These are phyloP conservation scores for Pseudopleuronectes americanus DNA, from an alignment of 2,797 vertebrate genomes.

Conservation along the genomic window DNA sequence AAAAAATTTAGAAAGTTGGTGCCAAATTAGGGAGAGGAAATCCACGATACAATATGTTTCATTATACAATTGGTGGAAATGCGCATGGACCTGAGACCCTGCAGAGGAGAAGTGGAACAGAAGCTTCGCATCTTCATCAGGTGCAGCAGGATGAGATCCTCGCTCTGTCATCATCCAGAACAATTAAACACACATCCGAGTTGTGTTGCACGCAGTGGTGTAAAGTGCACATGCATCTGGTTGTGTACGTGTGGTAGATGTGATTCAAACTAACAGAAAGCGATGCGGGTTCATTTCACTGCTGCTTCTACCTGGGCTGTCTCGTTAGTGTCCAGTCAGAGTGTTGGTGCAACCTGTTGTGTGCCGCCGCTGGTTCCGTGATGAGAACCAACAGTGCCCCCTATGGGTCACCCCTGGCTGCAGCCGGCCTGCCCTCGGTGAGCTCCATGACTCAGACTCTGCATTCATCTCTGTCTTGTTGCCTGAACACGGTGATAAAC, in stretches of 20 bases:
- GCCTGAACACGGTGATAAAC: background rate
- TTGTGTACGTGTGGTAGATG: background rate
- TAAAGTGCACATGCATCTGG: background rate
- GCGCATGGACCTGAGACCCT: constrained; percentile 1
- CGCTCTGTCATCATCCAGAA: no score
- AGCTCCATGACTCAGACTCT: constrained; percentile 42
- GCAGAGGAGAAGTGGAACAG: background rate
- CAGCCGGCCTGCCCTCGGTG: constrained; percentile 1
- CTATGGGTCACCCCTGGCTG: constrained; percentile 60
- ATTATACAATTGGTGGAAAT: constrained; percentile 10
- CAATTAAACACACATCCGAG: background rate
- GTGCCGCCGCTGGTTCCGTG: constrained; percentile 35
- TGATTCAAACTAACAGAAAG: background rate
- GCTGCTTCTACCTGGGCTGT: constrained; percentile 12
- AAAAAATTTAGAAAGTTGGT: constrained; percentile 19
- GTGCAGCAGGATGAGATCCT: no score
- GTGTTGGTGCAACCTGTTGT: constrained; percentile 73
- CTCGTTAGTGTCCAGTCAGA: constrained; percentile 22
- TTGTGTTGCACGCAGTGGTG: background rate
- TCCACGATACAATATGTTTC: background rate
- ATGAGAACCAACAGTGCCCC: constrained; percentile 81
- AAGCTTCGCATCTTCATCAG: background rate
- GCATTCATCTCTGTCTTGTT: background rate
- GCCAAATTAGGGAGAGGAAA: constrained; percentile 3
- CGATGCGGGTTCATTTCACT: constrained; percentile 4